Conservation (phyloP, 2,113 vertebrate genomes). For the Cynocephalus volans region DNA sequence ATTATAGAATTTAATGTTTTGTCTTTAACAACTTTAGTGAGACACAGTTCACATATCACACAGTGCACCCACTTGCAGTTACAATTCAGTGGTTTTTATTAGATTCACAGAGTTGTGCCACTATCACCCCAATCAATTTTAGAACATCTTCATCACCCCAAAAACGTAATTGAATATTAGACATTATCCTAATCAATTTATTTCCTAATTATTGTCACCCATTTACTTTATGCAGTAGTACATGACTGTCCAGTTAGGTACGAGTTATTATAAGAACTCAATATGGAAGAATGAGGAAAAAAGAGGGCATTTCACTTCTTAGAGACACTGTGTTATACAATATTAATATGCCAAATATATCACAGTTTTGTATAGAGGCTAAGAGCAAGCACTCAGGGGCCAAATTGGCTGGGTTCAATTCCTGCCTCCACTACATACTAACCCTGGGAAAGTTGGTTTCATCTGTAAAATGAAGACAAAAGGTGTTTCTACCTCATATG, state of each 20-base stretch:
- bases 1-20: neutral
- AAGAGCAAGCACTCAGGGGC: neutral
- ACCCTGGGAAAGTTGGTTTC: neutral
- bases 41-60: neutral
- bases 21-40: neutral
- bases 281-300: neutral
- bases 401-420: neutral
- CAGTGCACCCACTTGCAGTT: neutral
- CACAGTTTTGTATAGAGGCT: neutral
- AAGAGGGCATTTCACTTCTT: neutral
- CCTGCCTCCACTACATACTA: neutral
- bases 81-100: neutral
- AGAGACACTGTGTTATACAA: neutral
- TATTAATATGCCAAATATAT: neutral
- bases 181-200: neutral
- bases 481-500: neutral
- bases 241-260: neutral
- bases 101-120: neutral
- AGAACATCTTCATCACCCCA: neutral
- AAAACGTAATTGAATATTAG: neutral
- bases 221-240: neutral
- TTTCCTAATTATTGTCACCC: constrained; percentile 5
- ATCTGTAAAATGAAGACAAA: neutral
- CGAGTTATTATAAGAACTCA: neutral
- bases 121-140: neutral